A percentile compares a stretch with the other conserved stretches of the same genome.
phyloP scores from a whole-genome alignment of 1,140 invertebrate genomes.

The Paraescarpia echinospica region DNA sequence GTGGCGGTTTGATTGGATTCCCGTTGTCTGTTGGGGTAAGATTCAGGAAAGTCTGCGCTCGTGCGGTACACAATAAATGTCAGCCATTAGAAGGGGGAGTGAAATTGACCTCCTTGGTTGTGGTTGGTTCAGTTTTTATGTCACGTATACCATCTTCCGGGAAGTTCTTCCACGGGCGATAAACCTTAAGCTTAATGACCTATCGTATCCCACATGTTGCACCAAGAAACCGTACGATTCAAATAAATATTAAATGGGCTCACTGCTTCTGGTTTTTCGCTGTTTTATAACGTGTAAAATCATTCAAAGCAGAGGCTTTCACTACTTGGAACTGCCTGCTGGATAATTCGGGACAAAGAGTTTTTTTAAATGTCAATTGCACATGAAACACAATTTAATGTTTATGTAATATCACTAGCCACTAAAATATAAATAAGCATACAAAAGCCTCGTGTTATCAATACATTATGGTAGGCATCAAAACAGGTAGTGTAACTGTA shows the following conservation, averaged over 20 bases:
- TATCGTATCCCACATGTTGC: neutral
- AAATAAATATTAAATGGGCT: neutral
- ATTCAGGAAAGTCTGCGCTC: neutral
- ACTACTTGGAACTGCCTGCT: neutral
- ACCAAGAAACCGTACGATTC: neutral
- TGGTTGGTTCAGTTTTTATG: neutral
- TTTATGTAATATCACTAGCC: neutral
- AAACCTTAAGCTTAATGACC: neutral
- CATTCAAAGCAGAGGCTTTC: neutral
- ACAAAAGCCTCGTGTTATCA: neutral
- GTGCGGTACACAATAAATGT: neutral
- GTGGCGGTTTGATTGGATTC: neutral
- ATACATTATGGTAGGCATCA: neutral
- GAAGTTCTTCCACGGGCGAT: neutral
- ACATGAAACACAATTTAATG: neutral
- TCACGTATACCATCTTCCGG: neutral
- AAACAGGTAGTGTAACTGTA: neutral
- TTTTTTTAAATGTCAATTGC: neutral
- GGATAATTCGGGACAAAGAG: too few species aligned
- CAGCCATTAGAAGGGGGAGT: neutral
- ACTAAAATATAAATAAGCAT: neutral
- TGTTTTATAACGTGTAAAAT: neutral
- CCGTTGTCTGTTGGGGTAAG: neutral
- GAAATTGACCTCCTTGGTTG: neutral
- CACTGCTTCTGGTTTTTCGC: neutral